A percentile compares a stretch with the other conserved stretches of the same genome.
phyloP scores from a whole-genome alignment of 2,113 vertebrate species.

The Xenus cinereus region DNA sequence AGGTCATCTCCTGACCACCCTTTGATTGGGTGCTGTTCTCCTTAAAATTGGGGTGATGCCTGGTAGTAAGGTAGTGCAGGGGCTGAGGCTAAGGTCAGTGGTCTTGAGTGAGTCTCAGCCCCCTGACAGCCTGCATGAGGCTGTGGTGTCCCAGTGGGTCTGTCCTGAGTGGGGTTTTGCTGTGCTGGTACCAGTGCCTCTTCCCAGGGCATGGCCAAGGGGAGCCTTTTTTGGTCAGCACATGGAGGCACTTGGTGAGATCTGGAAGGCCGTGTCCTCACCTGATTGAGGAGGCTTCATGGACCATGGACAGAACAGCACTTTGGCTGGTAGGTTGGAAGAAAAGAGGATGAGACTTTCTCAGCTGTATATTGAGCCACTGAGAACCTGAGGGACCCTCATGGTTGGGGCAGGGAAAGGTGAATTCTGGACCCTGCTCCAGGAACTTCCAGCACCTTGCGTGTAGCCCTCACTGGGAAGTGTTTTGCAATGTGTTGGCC shows the following conservation, averaged over 20 bases:
- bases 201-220: not conserved
- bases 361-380: not conserved
- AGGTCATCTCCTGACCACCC: not conserved
- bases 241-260: not conserved
- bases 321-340: not conserved
- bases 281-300: not conserved
- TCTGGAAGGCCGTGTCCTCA: not conserved
- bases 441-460: not conserved
- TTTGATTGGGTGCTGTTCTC: not conserved
- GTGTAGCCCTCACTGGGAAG: not conserved
- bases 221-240: not conserved
- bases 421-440: not conserved
- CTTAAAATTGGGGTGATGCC: not conserved
- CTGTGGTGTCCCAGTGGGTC: not conserved
- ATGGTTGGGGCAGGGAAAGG: not conserved
- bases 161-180: not conserved
- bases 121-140: not conserved
- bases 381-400: not conserved
- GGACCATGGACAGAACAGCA: not conserved
- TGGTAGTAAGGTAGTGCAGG: not conserved
- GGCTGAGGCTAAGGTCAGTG: not conserved
- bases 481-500: not conserved
- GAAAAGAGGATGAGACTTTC: not conserved
- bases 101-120: not conserved
- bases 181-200: not conserved